These are phyloP conservation scores for Mesitornis unicolor DNA, from an alignment of 2,113 vertebrate species.

Conservation along the genomic window DNA sequence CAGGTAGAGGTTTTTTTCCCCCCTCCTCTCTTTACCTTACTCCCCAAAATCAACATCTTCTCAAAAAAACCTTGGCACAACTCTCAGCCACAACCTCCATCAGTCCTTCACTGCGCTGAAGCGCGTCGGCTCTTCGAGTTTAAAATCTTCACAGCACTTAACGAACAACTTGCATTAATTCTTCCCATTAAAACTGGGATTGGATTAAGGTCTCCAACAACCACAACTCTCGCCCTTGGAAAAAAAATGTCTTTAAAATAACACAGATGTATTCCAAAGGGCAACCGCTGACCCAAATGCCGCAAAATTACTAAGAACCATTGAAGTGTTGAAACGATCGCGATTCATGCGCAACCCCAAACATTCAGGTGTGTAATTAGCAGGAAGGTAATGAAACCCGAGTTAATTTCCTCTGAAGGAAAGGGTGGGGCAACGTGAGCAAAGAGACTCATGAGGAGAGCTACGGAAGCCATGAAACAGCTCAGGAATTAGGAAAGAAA, in stretches of 20 bases:
- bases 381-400: background rate
- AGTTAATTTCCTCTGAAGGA: conserved; percentile 5
- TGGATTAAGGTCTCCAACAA: background rate
- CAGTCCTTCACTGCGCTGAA: background rate
- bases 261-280: background rate
- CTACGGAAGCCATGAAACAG: background rate
- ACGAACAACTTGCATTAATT: background rate
- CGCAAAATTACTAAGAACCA: background rate
- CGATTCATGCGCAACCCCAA: background rate
- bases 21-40: background rate
- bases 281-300: background rate
- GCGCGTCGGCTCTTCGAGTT: background rate
- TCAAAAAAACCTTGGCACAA: background rate
- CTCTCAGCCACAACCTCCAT: background rate
- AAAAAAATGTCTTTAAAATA: background rate
- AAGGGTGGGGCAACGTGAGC: background rate
- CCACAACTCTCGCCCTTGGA: background rate
- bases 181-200: background rate
- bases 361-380: background rate
- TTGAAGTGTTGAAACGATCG: background rate
- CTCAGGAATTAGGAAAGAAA: background rate
- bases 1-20: background rate
- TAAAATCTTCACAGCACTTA: background rate
- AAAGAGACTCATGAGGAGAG: background rate
- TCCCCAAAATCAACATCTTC: background rate